Base-by-base conservation (phyloP, 2,797 vertebrate species). In the Leuciscus waleckii region DNA sequence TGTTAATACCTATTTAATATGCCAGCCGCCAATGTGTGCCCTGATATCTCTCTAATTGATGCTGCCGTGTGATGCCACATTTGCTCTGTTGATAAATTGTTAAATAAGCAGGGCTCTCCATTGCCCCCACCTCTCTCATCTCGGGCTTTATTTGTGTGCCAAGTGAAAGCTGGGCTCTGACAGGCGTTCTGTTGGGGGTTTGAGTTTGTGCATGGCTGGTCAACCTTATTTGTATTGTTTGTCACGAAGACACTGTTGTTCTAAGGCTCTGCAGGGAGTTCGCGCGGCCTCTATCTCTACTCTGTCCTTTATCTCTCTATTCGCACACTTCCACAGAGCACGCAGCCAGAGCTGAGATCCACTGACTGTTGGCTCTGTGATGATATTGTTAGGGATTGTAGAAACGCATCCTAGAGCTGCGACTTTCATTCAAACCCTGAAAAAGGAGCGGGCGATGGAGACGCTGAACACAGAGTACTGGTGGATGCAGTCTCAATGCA, bases 181-280 rank as follows among this genome's bases (percentile, higher is more conserved):
- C 87, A 88, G 85, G 71, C 51, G 21, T 77, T 84, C 77, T 83
- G 70, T 43, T 85, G 68, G 56, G 86, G 79, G 87, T 86, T 89
- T 86, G 81, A 86, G 87, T 82, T 88, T 14, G 83, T 39, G 93
- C 94, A 91, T 95, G 94, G 91, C 92, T 93, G 93, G 89, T 87
- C 92, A 92, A 90, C 89, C 90, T 92, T 89, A 89, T 81, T 90
- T 88, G 91, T 89, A 93, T 94, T 93, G 94, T 94, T 94, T 89
- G 91, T 94, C 94, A 95, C 91, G 86, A 89, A 93, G 93, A 94
- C 92, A 90, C 91, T 91, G 94, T 95, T 95, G 94, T 94, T 95
- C 92, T 91, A 93, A 90, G 90, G 93, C 93, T 95, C 94, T 93
- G 93, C 91, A 91, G 93, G 93, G 93, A 95, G 92, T 91, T 90